These are phyloP conservation scores for Phrynocephalus vlangalii DNA, from an alignment of 2,797 vertebrate species.

Conservation along the genomic window DNA sequence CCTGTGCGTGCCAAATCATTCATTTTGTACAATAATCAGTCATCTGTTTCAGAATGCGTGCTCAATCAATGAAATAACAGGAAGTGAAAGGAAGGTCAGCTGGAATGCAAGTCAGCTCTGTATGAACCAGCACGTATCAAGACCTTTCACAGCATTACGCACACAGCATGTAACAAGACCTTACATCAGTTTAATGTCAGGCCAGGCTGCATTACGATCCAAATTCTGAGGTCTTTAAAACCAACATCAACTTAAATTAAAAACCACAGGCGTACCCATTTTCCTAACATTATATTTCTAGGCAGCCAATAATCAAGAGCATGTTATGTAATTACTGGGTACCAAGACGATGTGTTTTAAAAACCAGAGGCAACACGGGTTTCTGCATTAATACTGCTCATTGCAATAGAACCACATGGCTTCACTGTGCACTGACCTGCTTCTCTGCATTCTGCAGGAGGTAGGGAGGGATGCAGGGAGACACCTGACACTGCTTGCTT, in stretches of 20 bases:
- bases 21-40: background rate
- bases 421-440: constrained; percentile 44
- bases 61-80: background rate
- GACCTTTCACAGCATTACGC: background rate
- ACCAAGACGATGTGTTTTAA: background rate
- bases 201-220: background rate
- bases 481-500: constrained; percentile 22
- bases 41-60: background rate
- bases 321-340: no score
- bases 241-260: background rate
- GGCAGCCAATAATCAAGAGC: background rate
- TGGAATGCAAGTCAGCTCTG: background rate
- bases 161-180: background rate
- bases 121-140: background rate
- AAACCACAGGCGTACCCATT: no score
- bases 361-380: background rate
- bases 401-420: accelerated
- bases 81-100: background rate
- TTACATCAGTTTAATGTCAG: background rate
- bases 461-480: constrained; percentile 25
- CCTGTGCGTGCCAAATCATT: background rate
- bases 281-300: background rate
- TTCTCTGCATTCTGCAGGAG: constrained; percentile 40
- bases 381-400: background rate
- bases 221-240: background rate